Evolutionary conservation across 2,797 vertebrate genomes (phyloP).

Genomic region (Cryptoblepharus egeriae): DNA sequence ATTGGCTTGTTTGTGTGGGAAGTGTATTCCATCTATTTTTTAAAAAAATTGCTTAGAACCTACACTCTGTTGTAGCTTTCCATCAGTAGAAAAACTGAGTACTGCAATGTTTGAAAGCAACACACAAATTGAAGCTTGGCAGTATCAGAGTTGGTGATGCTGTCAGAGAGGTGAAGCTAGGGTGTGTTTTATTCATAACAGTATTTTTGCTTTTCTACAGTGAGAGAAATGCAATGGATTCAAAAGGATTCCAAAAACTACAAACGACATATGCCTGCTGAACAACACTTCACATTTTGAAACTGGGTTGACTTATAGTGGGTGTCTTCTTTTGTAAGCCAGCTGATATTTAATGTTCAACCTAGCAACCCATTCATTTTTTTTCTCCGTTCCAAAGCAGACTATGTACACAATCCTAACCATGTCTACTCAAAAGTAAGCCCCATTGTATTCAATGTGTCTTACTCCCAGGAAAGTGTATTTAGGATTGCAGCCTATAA

Average conservation of each 20-base stretch:
- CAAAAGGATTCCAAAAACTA: conserved; percentile 11
- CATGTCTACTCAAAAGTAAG: no score
- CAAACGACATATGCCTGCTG: not conserved
- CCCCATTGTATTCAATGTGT: no score
- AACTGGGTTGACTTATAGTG: conserved; percentile 8
- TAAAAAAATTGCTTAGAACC: conserved; percentile 24
- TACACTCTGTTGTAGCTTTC: not conserved
- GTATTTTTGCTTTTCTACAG: conserved; percentile 26
- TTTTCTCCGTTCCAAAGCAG: not conserved
- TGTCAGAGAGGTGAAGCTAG: conserved; percentile 39
- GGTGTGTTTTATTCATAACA: conserved; percentile 36
- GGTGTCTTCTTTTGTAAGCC: not conserved
- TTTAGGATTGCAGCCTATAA: conserved; percentile 23
- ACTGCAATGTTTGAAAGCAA: conserved; percentile 25
- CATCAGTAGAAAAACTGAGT: not conserved
- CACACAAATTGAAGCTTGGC: conserved; percentile 50
- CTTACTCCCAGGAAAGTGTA: no score
- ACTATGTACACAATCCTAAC: no score
- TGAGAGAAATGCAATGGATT: not conserved
- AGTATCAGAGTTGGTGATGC: conserved; percentile 34
- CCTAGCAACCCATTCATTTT: not conserved
- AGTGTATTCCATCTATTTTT: conserved; percentile 37
- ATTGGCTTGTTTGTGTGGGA: conserved; percentile 34
- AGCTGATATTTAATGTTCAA: conserved; percentile 11
- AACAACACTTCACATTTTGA: conserved; percentile 14